Conservation (phyloP, 2,113 vertebrate genomes). For the Lampris incognitus region DNA sequence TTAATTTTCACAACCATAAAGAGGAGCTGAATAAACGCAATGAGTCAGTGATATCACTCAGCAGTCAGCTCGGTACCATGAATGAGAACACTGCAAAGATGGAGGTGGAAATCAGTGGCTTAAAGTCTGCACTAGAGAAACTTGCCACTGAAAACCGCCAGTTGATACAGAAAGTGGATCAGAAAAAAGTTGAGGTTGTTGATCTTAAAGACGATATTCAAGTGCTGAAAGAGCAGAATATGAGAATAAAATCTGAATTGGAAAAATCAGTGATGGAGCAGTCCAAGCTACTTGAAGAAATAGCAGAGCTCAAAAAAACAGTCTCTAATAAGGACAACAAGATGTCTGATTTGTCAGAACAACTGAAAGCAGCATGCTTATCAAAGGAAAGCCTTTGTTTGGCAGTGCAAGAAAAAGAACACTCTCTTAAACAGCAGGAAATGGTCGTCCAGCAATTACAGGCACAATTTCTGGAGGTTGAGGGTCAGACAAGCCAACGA, state of each 20-base stretch:
- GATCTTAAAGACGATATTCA: constrained; percentile 76
- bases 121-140: constrained; percentile 65
- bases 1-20: constrained; percentile 71
- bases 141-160: constrained; percentile 68
- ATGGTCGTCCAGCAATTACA: constrained; percentile 78
- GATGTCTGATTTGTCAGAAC: constrained; percentile 74
- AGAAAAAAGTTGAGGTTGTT: constrained; percentile 64
- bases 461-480: constrained; percentile 62
- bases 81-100: constrained; percentile 74
- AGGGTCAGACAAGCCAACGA: constrained; percentile 70
- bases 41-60: constrained; percentile 73
- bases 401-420: constrained; percentile 74
- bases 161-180: constrained; percentile 69
- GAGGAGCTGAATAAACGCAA: constrained; percentile 77
- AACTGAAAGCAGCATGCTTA: constrained; percentile 64
- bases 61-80: constrained; percentile 73
- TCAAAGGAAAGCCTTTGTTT: constrained; percentile 75
- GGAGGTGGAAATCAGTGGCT: constrained; percentile 69
- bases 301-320: constrained; percentile 69
- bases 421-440: constrained; percentile 76
- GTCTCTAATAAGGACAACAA: constrained; percentile 68
- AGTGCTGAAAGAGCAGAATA: constrained; percentile 78
- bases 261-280: constrained; percentile 62
- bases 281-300: constrained; percentile 71
- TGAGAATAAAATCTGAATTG: constrained; percentile 78